Base-by-base conservation (phyloP, 2,797 vertebrate genomes). In the Fratercula arctica region DNA sequence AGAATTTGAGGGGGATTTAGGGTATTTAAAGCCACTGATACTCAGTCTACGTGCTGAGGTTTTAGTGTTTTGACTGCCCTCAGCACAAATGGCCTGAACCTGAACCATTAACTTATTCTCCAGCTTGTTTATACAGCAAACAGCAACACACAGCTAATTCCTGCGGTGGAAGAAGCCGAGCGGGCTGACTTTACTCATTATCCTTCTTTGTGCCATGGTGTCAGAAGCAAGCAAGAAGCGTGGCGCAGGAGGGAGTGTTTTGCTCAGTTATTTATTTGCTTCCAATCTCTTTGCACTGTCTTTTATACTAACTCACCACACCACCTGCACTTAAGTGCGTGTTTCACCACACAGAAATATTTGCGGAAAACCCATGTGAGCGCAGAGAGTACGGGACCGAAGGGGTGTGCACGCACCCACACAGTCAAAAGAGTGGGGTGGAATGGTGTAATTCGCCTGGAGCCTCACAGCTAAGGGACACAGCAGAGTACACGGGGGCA, bases 101-200 rank as follows among this genome's bases (percentile, higher is more conserved):
- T 63, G 89, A 97, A 91, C 68, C 51, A 61, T 85, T 85, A 70
- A 86, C 53, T 63, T 91, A 43, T 90, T 92, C 85, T 88, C 87
- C 66, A 53, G 46, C 41, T 93, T 91, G 59, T 56, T 94, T 76
- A 64, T 16, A 72, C 1, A 1, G 11, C 3, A 9, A 92, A 83
- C 59, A 89, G 51, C 63, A 70, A 89, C 93, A 60, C 50, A 76
- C 11, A 88, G 37, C 51, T 69, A 64, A 82, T 78, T 64, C 45
- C 69, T 56, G 23, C 3, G 3, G 33, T 20, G 3, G 45, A 53
- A 87, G 78, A 54, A 73, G 43, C 13, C 2, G 3, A 66, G 59
- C 1, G 1, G 28, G 60, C 13, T 9, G 4, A 3, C 13, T 92
- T 79, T 43, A 13, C 23, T 48, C 29, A 3, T 56, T 26, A n/a